A percentile compares a stretch with the other conserved stretches of the same genome.
Conservation (phyloP, 1,140 invertebrate genomes). For the Pseudomyrmex pallidus region DNA sequence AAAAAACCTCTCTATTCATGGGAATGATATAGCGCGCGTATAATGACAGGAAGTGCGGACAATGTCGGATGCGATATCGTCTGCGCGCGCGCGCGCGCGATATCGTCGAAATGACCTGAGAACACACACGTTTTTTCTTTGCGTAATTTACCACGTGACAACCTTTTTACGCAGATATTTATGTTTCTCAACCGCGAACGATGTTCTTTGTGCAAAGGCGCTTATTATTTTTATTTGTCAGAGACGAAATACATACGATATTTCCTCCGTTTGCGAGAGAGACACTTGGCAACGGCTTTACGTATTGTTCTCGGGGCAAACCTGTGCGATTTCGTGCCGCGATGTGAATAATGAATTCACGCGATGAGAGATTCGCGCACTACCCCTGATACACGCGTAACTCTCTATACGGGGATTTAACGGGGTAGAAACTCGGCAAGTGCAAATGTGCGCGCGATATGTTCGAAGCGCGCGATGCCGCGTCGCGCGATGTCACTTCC, state of each 20-base stretch:
- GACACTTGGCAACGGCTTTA: background rate
- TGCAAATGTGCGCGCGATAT: slow-evolving; percentile 3
- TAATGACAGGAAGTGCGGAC: slow-evolving; percentile 37
- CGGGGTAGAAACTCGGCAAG: background rate
- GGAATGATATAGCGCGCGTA: background rate
- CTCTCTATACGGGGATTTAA: background rate
- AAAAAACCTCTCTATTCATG: slow-evolving; percentile 17
- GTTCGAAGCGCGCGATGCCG: background rate
- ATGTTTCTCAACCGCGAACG: too few relatives aligned
- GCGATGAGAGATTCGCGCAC: too few relatives aligned
- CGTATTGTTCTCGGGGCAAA: background rate
- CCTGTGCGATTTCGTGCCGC: background rate
- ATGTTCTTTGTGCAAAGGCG: background rate
- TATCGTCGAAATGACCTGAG: background rate
- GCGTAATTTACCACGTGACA: too few relatives aligned
- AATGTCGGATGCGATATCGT: slow-evolving; percentile 5
- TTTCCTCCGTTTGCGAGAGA: background rate
- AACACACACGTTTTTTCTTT: background rate
- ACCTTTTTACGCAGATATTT: too few relatives aligned
- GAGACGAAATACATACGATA: too few relatives aligned
- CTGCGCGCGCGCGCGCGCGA: background rate
- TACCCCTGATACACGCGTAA: too few relatives aligned
- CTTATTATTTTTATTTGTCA: slow-evolving; percentile 6
- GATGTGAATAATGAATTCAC: background rate
- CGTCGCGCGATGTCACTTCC: slow-evolving; percentile 16